Percentiles rank a stretch among this genome's conserved stretches.
Conservation (phyloP, 1,140 invertebrate species). For the Mercenaria mercenaria region DNA sequence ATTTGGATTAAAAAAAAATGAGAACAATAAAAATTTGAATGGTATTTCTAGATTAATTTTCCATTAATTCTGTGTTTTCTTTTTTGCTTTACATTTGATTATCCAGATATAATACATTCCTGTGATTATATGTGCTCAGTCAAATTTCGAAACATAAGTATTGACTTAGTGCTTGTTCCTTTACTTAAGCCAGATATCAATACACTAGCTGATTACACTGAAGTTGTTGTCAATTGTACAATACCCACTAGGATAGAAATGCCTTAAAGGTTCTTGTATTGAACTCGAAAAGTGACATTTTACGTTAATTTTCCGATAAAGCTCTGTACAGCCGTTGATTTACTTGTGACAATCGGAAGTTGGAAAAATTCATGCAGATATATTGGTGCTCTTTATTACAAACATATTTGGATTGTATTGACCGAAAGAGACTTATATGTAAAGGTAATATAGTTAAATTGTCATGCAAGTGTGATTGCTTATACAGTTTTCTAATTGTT, state of each 20-base stretch:
- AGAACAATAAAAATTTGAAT: no score
- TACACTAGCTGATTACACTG: neutral
- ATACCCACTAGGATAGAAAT: conserved; percentile 12
- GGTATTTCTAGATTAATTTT: no score
- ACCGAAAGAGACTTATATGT: neutral
- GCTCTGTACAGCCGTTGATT: conserved; percentile 1
- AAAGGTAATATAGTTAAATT: conserved; percentile 3
- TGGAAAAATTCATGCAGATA: conserved; percentile 1
- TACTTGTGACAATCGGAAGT: conserved; percentile 34
- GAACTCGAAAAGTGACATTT: conserved; percentile 12
- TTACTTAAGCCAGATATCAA: neutral
- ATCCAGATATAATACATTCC: neutral
- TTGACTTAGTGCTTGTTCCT: neutral
- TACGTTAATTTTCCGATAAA: conserved; percentile 33
- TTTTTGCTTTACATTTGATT: neutral
- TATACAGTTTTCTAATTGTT: no score
- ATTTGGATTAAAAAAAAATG: no score
- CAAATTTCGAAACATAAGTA: conserved; percentile 11
- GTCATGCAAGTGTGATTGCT: no score
- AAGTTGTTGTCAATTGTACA: neutral
- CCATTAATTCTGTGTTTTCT: no score
- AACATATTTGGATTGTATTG: neutral
- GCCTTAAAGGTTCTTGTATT: conserved; percentile 16
- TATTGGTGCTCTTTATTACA: conserved; percentile 1
- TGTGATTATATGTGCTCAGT: neutral